Conservation (phyloP, 2,797 vertebrate species). For the Semotilus atromaculatus region DNA sequence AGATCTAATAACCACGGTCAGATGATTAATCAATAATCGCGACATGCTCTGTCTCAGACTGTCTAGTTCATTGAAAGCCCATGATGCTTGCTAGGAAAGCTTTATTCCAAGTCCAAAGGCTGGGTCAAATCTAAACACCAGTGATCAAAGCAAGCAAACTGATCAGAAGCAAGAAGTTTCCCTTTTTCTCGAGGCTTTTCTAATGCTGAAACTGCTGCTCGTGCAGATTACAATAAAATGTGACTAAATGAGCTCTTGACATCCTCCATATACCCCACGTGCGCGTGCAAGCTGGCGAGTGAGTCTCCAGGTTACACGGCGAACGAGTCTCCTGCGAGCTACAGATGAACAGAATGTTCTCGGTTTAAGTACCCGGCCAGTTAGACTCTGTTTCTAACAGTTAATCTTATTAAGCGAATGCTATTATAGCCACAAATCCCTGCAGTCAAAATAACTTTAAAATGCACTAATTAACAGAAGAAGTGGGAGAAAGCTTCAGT, state of each 20-base stretch:
- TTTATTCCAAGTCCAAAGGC: neutral
- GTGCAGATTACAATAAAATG: neutral
- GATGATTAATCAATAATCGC: neutral
- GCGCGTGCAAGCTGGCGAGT: neutral
- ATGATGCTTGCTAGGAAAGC: neutral
- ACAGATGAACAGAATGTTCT: neutral
- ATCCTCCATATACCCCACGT: neutral
- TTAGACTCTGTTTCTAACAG: neutral
- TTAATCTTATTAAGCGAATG: conserved; percentile 20
- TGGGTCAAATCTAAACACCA: conserved; percentile 2
- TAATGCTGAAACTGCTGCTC: neutral
- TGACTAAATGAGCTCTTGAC: neutral
- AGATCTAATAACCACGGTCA: neutral
- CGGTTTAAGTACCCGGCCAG: neutral
- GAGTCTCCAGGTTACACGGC: neutral
- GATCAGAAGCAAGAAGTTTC: neutral
- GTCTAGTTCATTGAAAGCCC: neutral
- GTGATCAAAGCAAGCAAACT: neutral
- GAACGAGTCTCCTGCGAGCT: conserved; percentile 17
- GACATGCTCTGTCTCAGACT: neutral
- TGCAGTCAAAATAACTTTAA: conserved; percentile 50
- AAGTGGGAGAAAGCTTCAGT: conserved; percentile 73
- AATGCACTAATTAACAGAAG: conserved; percentile 46
- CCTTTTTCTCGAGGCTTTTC: conserved; percentile 1
- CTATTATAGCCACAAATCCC: conserved; percentile 44